Evolutionary conservation across 2,888 invertebrate species (phyloP), one percentile per base, ranked within the genome.

Genomic region (Luperina testacea): DNA sequence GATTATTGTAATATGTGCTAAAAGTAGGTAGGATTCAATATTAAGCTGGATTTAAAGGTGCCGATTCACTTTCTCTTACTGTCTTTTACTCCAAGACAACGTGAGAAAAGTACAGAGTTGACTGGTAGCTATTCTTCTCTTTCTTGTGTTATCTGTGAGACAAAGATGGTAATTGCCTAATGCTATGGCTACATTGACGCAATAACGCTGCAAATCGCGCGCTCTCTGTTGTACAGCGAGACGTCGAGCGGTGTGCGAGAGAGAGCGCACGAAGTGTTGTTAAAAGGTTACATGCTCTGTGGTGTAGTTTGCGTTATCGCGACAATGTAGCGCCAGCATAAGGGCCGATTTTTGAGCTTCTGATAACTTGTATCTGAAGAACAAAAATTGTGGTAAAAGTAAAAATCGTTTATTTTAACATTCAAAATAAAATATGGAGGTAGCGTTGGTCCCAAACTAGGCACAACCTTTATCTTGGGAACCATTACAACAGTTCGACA

Each of bases 1-100:
- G 51, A 38, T 77, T 57, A 48, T 63, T 80, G 8, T 87, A 48
- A 38, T 27, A 57, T 48, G 45, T 84, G 72, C 67, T 75, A 45
- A 57, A 59, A 32, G 20, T 78, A 65, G 27, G 13, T 72, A 72
- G n/a, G 67, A 15, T 64, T 6, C 64, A 59, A 71, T 72, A 57
- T 69, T 70, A 48, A 71, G 27, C 15, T 4, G 15, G n/a, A 48
- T 59, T 59, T 63, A 38, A 38, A 8, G 7, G 13, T 13, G 24
- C 8, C 8, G 11, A n/a, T 65, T 59, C 27, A n/a, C 15, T 20
- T 57, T 57, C 5, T 17, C 15, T 27, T 42, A 6, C 32, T 32
- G 7, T 67, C 2, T 61, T 20, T 32, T 61, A 15, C 45, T 69
- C 17, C 38, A 79, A 64, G 59, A 5, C 13, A 32, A 24, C 7